Evolutionary conservation across 2,797 vertebrate genomes (phyloP).

Genomic region (Potorous gilbertii): DNA sequence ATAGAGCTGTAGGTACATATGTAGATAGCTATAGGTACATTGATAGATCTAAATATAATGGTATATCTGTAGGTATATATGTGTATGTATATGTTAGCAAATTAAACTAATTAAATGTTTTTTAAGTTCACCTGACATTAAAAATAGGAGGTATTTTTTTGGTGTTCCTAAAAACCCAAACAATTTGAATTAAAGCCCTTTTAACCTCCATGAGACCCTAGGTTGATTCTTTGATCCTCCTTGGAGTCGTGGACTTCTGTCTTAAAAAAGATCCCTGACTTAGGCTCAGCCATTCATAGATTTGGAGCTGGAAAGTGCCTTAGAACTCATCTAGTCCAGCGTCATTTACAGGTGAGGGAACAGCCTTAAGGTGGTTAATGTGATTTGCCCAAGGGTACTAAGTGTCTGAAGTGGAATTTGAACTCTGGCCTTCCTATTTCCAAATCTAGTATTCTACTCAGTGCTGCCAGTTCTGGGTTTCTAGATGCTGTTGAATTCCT

Average conservation of each 20-base stretch:
- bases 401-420: background rate
- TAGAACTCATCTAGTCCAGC: background rate
- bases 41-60: no score
- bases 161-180: background rate
- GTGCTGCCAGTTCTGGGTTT: background rate
- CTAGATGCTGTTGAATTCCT: background rate
- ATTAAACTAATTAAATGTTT: background rate
- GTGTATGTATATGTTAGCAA: no score
- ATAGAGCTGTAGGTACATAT: no score
- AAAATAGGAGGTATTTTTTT: no score
- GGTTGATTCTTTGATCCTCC: background rate
- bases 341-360: background rate
- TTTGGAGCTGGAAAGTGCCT: background rate
- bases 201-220: background rate
- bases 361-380: background rate
- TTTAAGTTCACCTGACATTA: background rate
- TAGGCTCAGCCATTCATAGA: background rate
- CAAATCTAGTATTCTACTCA: background rate
- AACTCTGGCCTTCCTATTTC: background rate
- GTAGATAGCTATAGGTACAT: no score
- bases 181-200: background rate
- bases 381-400: background rate
- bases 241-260: background rate
- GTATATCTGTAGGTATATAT: no score
- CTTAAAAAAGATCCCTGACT: background rate